phyloP scores from a whole-genome alignment of 2,797 vertebrate genomes.

The Lagorchestes hirsutus region DNA sequence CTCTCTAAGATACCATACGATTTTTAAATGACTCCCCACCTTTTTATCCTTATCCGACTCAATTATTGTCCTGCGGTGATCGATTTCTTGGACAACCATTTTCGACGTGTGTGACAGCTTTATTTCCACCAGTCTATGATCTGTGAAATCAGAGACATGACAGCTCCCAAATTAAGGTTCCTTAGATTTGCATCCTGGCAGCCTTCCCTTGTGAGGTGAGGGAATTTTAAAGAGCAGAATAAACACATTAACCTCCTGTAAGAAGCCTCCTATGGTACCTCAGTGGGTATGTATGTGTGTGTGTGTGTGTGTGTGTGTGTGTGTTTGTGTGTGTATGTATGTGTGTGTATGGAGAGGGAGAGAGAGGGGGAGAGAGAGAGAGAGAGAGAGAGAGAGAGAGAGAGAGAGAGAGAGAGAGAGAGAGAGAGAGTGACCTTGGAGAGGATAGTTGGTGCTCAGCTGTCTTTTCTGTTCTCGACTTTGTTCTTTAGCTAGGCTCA shows the following conservation, averaged over 20 bases:
- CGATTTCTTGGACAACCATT: too few species aligned
- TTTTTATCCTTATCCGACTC: slow-evolving; percentile 57
- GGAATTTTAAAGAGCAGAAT: not conserved
- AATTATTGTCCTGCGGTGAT: rapidly evolving
- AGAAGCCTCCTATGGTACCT: not conserved
- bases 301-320: too few species aligned
- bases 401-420: not conserved
- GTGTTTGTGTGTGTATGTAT: too few species aligned
- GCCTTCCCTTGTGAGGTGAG: not conserved
- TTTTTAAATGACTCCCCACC: slow-evolving; percentile 84
- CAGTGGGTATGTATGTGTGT: too few species aligned
- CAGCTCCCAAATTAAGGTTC: not conserved
- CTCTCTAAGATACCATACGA: not conserved
- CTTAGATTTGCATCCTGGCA: not conserved
- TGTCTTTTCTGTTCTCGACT: not conserved
- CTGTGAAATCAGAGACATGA: slow-evolving; percentile 16
- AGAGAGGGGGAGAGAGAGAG: not conserved
- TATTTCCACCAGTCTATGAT: too few species aligned
- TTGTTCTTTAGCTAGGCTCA: not conserved
- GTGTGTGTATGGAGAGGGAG: not conserved
- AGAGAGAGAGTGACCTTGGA: not conserved
- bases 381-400: not conserved
- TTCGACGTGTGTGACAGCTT: too few species aligned
- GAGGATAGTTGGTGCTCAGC: not conserved
- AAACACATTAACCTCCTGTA: not conserved